phyloP scores from a whole-genome alignment of 2,888 invertebrate species.

The Lasioglossum zephyrum region DNA sequence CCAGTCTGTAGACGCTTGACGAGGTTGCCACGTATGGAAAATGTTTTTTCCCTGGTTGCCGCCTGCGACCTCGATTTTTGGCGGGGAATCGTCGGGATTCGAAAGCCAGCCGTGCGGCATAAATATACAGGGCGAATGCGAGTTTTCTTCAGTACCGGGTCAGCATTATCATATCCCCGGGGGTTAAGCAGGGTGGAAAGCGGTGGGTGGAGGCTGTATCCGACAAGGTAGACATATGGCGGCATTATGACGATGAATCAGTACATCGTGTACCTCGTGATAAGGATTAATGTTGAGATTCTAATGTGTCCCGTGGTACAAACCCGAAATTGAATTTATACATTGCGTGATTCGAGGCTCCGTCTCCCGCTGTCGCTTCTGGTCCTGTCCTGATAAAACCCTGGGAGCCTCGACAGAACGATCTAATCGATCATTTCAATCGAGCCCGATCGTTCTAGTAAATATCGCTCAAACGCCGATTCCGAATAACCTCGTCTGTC shows the following conservation, averaged over 20 bases:
- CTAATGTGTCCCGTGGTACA: conserved; percentile 34
- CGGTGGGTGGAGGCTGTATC: conserved; percentile 50
- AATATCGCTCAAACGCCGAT: not conserved
- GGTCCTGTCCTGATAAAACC: not conserved
- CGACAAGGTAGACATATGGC: conserved; percentile 64
- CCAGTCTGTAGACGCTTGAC: not conserved
- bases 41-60: not conserved
- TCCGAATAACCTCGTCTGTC: no score
- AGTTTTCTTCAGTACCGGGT: conserved; percentile 54
- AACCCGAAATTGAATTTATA: conserved; percentile 29
- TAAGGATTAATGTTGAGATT: conserved; percentile 59
- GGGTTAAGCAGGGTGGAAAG: conserved; percentile 61
- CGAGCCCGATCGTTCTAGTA: not conserved
- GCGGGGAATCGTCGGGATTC: conserved; percentile 18
- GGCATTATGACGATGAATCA: conserved; percentile 69
- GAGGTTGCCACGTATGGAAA: not conserved
- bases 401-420: not conserved
- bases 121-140: conserved; percentile 52
- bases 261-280: conserved; percentile 58
- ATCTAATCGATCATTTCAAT: not conserved
- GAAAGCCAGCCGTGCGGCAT: conserved; percentile 29
- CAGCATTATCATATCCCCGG: conserved; percentile 62
- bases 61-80: conserved; percentile 19
- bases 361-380: not conserved
- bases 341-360: conserved; percentile 19